Percentiles rank a stretch among this genome's conserved stretches.
Conservation (phyloP, 2,113 vertebrate species). For the Xiphias gladius region DNA sequence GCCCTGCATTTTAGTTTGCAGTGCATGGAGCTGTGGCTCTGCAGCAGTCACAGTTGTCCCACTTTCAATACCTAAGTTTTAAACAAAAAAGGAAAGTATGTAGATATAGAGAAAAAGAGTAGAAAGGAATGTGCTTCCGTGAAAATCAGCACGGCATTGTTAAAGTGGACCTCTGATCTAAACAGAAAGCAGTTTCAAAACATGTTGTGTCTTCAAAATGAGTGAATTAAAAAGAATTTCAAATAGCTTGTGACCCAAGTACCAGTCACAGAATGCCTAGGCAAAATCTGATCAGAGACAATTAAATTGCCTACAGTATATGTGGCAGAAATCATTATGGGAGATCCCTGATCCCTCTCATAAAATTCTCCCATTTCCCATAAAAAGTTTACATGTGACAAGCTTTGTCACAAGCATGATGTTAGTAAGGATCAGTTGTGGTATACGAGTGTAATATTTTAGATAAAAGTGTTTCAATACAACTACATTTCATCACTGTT, state of each 20-base stretch:
- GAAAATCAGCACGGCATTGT: background rate
- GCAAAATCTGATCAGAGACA: background rate
- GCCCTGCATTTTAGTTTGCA: background rate
- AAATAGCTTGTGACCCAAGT: background rate
- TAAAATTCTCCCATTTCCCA: background rate
- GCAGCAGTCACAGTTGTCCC: constrained; percentile 14
- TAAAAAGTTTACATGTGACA: constrained; percentile 16
- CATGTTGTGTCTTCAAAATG: constrained; percentile 1
- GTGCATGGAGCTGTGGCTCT: constrained; percentile 11
- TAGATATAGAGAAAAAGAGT: background rate
- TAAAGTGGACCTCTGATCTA: constrained; percentile 1
- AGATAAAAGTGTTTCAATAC: constrained; percentile 18
- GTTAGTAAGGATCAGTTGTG: constrained; percentile 10
- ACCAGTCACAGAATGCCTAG: background rate
- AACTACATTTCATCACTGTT: constrained; percentile 50
- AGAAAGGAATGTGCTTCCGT: background rate
- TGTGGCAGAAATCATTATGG: background rate
- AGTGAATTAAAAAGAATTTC: background rate
- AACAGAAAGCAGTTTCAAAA: constrained; percentile 19
- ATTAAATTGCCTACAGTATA: background rate
- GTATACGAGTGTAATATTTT: constrained; percentile 44
- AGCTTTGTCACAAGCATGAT: background rate
- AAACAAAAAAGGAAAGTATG: background rate
- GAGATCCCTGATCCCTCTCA: background rate
- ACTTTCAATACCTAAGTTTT: background rate